Conservation (phyloP, 2,797 vertebrate genomes). For the Acridotheres tristis region DNA sequence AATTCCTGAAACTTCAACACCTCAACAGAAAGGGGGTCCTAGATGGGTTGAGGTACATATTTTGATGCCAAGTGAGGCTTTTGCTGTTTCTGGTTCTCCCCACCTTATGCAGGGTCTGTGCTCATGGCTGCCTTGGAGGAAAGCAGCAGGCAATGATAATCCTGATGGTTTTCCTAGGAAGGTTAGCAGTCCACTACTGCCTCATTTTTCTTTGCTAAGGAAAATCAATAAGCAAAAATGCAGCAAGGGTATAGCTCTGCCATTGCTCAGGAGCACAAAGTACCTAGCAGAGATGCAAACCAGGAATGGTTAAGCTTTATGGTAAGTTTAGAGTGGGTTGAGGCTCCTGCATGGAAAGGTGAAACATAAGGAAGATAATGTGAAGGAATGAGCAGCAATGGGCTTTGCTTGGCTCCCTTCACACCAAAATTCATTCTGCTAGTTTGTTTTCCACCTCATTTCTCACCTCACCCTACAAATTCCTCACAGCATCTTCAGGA, state of each 20-base stretch:
- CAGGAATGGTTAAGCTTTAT: neutral
- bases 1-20: neutral
- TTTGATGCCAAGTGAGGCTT: neutral
- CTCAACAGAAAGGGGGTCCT: fast-evolving
- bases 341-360: neutral
- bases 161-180: neutral
- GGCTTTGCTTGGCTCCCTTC: neutral
- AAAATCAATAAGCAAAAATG: neutral
- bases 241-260: neutral
- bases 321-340: neutral
- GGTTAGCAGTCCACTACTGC: neutral
- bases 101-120: neutral
- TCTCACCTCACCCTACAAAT: neutral
- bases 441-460: neutral
- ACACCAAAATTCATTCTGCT: neutral
- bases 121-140: neutral
- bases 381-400: neutral
- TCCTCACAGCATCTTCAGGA: neutral
- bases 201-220: neutral
- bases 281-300: neutral
- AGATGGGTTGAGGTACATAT: fast-evolving
- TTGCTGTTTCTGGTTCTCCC: neutral
- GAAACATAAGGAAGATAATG: fast-evolving
- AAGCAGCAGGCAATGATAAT: neutral
- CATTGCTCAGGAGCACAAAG: neutral